phyloP scores from a whole-genome alignment of 2,888 invertebrate genomes.

The Pegoplata infirma region DNA sequence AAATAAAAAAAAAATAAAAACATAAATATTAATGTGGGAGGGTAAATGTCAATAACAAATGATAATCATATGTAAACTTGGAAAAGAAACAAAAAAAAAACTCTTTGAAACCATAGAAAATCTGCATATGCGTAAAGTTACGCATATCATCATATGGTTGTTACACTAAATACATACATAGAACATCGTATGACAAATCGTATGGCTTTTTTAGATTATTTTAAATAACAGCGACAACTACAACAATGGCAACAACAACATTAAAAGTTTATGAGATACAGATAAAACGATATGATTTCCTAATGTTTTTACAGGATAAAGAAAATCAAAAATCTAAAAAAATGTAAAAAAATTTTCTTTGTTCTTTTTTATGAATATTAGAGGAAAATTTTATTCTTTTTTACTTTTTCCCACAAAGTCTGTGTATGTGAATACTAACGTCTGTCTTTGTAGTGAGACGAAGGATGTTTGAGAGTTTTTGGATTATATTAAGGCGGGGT shows the following conservation, averaged over 20 bases:
- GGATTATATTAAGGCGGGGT: too few relatives aligned
- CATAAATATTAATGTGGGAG: not conserved
- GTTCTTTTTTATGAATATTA: not conserved
- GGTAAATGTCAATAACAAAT: not conserved
- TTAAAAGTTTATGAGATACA: constrained; percentile 13
- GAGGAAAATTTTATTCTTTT: not conserved
- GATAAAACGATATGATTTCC: constrained; percentile 6
- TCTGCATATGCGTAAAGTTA: not conserved
- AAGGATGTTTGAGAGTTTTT: too few relatives aligned
- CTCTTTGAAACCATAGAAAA: too few relatives aligned
- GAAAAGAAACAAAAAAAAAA: too few relatives aligned
- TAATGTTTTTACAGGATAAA: constrained; percentile 7
- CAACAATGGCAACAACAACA: not conserved
- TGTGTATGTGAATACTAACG: not conserved
- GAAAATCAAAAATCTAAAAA: not conserved
- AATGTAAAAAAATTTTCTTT: not conserved
- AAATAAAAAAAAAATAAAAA: too few relatives aligned
- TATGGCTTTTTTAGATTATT: constrained; percentile 12
- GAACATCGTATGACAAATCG: constrained; percentile 26
- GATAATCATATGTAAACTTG: not conserved
- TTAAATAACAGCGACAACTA: constrained; percentile 7
- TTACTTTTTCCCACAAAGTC: not conserved
- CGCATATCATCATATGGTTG: not conserved
- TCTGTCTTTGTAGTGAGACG: not conserved
- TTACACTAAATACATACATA: not conserved